A percentile compares a stretch with the other conserved stretches of the same genome.
These are phyloP conservation scores for Loripinus fragilis DNA, from an alignment of 2,888 invertebrate genomes.

Conservation along the genomic window DNA sequence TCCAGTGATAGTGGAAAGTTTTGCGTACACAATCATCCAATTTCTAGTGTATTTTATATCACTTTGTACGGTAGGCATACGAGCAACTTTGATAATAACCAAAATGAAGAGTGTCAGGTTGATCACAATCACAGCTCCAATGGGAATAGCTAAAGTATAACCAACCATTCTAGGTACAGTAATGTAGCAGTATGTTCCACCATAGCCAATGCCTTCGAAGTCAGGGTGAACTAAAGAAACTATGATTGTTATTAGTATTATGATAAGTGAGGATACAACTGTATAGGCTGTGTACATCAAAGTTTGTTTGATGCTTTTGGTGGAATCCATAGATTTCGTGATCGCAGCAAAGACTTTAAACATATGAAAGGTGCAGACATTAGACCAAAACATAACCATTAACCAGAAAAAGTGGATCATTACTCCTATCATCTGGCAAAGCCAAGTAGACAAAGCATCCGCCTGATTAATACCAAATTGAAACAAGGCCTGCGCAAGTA, in stretches of 20 bases:
- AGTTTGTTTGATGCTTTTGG: not conserved
- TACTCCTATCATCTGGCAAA: constrained; percentile 31
- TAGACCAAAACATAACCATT: constrained; percentile 22
- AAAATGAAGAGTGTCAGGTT: constrained; percentile 36
- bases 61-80: constrained; percentile 22
- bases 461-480: constrained; percentile 37
- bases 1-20: constrained; percentile 49
- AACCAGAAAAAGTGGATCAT: not conserved
- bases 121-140: constrained; percentile 25
- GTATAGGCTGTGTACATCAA: constrained; percentile 35
- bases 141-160: constrained; percentile 36
- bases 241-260: constrained; percentile 32
- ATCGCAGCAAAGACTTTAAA: constrained; percentile 27
- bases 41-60: constrained; percentile 29
- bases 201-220: constrained; percentile 37
- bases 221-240: not conserved
- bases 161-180: constrained; percentile 36
- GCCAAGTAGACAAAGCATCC: constrained; percentile 12
- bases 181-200: constrained; percentile 43
- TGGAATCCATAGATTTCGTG: not conserved
- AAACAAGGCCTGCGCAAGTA: constrained; percentile 45
- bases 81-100: constrained; percentile 35
- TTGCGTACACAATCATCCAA: constrained; percentile 41
- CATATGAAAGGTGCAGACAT: constrained; percentile 49
- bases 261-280: constrained; percentile 8